Conservation (phyloP, 2,113 vertebrate species). For the Marmota flaviventris region DNA sequence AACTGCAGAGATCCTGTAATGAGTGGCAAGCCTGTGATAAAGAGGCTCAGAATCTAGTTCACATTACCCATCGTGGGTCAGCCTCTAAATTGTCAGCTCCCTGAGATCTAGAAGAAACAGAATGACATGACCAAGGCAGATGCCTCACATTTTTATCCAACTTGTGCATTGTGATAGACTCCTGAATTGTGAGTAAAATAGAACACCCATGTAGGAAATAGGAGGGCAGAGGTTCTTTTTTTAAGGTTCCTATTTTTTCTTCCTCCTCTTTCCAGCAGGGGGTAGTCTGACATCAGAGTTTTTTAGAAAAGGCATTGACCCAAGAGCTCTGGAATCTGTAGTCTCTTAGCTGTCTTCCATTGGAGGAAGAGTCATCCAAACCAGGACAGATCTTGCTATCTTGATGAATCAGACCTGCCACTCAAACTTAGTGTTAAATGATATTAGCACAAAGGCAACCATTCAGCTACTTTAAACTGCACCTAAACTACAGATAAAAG, state of each 20-base stretch:
- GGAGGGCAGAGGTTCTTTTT: background rate
- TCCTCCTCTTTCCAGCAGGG: slow-evolving; percentile 82
- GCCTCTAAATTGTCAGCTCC: background rate
- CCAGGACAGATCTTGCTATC: slow-evolving; percentile 77
- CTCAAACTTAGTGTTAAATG: slow-evolving; percentile 81
- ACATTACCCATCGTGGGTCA: background rate
- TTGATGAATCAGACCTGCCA: slow-evolving; percentile 84
- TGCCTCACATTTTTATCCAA: background rate
- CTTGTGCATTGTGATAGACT: background rate
- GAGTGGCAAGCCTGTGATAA: background rate
- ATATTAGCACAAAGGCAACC: slow-evolving; percentile 82
- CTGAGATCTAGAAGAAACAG: slow-evolving; percentile 20
- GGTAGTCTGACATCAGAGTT: slow-evolving; percentile 85
- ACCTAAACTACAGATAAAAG: slow-evolving; percentile 78
- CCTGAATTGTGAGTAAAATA: background rate
- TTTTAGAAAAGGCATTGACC: background rate
- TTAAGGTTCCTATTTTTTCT: background rate
- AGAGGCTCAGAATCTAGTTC: background rate
- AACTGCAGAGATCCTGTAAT: background rate
- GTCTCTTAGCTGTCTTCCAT: slow-evolving; percentile 71
- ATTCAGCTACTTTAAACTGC: slow-evolving; percentile 79
- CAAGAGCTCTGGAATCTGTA: slow-evolving; percentile 28
- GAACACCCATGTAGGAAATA: background rate
- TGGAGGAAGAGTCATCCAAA: slow-evolving; percentile 78
- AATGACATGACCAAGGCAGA: background rate